Base-by-base conservation (phyloP, 2,888 invertebrate genomes). In the Caenorhabditis angaria region DNA sequence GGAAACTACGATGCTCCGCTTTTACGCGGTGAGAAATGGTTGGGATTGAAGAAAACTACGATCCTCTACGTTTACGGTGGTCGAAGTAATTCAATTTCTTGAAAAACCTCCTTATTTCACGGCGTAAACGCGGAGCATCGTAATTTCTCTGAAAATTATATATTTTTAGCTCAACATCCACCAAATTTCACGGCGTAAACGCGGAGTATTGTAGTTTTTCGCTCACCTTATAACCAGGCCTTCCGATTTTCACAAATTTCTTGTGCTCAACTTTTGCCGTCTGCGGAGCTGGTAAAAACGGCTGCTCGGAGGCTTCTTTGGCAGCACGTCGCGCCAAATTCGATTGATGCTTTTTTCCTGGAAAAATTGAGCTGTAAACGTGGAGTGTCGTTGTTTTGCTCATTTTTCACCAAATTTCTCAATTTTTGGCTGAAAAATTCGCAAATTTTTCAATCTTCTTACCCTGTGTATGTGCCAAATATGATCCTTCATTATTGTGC, bases 241-340 rank as follows among this genome's bases (percentile, higher is more conserved):
- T 91, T 84, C 99, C 99, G 88, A 99, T 99, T 90, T 99, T 99
- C 0, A 99, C 97, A 89, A 99, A 99, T 88, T 97, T 97, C 87
- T 96, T 97, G 0, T 97, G 95, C 88, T 99, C 97, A 58, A 99
- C 96, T 79, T 96, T 91, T 0, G 97, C 94, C 53, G 75, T 70
- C 28, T 82, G 81, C 20, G 83, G 84, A 29, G 81, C 78, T 3
- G 85, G 87, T 20, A 89, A 93, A 63, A 93, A 93, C 0, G 97
- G 97, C 1, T 96, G 93, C 89, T 99, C 97, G 87, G 95, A 61
- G 55, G 70, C 69, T 41, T 80, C 99, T 88, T 97, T 97, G 0
- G 97, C 99, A 48, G 97, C 99, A 89, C 99, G 91, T 35, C 97
- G 91, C 0, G 97, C 97, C 88, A 99, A 91, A 89, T 99, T 99